Conservation (phyloP, 2,797 vertebrate species). For the Enteromius paludinosus region DNA sequence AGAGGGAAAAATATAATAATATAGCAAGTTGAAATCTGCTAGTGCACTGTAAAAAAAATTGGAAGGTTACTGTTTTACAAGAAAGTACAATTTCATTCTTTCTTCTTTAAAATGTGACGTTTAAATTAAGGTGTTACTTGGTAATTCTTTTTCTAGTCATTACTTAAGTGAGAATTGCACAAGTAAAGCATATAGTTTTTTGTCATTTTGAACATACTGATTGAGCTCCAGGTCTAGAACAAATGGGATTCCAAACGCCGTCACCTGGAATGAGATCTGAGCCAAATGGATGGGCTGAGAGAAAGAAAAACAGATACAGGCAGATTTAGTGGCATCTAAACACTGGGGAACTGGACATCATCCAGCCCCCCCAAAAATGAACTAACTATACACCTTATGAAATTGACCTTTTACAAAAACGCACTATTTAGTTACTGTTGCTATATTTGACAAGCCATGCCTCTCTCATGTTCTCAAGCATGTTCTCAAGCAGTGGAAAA, state of each 20-base stretch:
- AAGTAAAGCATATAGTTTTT: neutral
- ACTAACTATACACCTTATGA: neutral
- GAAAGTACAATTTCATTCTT: neutral
- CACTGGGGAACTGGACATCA: too few species aligned
- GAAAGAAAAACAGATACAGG: constrained; percentile 26
- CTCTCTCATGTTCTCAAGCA: too few species aligned
- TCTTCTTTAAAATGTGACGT: neutral
- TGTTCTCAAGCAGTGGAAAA: too few species aligned
- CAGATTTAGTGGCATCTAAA: neutral
- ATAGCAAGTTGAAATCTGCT: neutral
- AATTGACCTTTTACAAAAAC: neutral
- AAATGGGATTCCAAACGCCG: constrained; percentile 85
- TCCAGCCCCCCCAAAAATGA: neutral
- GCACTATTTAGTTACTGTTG: too few species aligned
- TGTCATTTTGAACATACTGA: constrained; percentile 82
- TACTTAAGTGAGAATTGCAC: neutral
- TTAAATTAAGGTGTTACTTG: neutral
- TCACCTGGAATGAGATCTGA: constrained; percentile 89
- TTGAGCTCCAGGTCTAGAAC: constrained; percentile 93
- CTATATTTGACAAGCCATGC: too few species aligned
- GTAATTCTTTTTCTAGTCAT: neutral
- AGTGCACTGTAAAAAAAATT: neutral
- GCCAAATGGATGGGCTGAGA: constrained; percentile 88
- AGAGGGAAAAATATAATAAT: neutral
- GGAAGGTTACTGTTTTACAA: neutral